Conservation (phyloP, 2,113 vertebrate genomes). For the Ardeotis arabs region DNA sequence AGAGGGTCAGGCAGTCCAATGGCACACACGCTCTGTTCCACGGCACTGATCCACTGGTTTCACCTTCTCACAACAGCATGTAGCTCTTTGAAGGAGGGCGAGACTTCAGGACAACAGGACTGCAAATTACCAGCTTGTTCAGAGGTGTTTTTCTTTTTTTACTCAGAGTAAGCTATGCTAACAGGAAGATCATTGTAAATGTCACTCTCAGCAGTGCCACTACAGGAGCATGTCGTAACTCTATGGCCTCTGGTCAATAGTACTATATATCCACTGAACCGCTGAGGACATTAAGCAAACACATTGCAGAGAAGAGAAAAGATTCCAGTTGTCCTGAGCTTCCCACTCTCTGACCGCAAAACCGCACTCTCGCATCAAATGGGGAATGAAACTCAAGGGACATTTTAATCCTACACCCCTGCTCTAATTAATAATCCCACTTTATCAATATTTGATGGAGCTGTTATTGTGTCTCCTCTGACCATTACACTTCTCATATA, state of each 20-base stretch:
- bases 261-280: not conserved
- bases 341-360: slow-evolving; percentile 44
- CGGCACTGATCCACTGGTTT: not conserved
- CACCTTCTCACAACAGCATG: not conserved
- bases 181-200: not conserved
- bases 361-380: slow-evolving; percentile 1
- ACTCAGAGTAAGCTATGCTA: not conserved
- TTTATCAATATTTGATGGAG: slow-evolving; percentile 61
- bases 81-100: not conserved
- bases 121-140: not conserved
- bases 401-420: slow-evolving; percentile 47
- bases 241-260: not conserved
- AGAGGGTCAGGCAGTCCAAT: not conserved
- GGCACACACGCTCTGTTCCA: not conserved
- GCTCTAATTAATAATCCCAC: slow-evolving; percentile 58
- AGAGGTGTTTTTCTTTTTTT: not conserved
- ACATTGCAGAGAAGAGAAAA: not conserved
- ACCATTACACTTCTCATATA: slow-evolving; percentile 15
- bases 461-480: slow-evolving; percentile 14
- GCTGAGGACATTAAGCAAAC: slow-evolving; percentile 15
- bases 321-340: slow-evolving; percentile 51
- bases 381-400: slow-evolving; percentile 52
- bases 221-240: not conserved
- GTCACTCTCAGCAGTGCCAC: not conserved
- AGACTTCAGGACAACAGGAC: not conserved